Percentiles rank a stretch among this genome's conserved stretches.
Evolutionary conservation across 2,113 vertebrate genomes (phyloP).

Genomic region (Nyctibius bracteatus): DNA sequence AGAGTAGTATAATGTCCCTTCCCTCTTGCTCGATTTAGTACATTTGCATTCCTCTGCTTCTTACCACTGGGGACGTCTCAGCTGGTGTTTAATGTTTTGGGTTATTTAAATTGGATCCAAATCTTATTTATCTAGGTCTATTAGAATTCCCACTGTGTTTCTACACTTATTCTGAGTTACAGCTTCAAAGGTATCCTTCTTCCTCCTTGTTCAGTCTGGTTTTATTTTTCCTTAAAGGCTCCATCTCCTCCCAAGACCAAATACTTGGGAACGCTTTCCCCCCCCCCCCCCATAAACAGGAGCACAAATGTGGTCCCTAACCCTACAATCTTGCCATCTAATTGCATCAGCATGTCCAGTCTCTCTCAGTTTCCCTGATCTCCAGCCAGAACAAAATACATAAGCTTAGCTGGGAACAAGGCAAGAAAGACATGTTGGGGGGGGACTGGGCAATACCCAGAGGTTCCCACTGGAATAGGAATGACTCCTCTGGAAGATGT

Average conservation of each 20-base stretch:
- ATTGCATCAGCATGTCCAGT: background rate
- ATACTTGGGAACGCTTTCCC: background rate
- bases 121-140: background rate
- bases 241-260: background rate
- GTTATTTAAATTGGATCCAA: slow-evolving; percentile 10
- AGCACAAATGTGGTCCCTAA: background rate
- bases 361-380: background rate
- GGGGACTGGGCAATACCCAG: background rate
- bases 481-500: background rate
- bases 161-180: background rate
- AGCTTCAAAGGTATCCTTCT: background rate
- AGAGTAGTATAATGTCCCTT: background rate
- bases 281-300: background rate
- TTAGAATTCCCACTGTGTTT: background rate
- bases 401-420: background rate
- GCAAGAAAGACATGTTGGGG: background rate
- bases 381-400: background rate
- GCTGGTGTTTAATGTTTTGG: background rate
- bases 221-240: background rate
- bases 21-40: background rate
- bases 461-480: background rate
- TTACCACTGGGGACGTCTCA: background rate
- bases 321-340: background rate
- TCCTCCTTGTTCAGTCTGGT: background rate
- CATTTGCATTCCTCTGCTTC: slow-evolving; percentile 11